Evolutionary conservation across 2,113 vertebrate species (phyloP), one percentile per base, ranked within the genome.

Genomic region (Lepisosteus osseus): DNA sequence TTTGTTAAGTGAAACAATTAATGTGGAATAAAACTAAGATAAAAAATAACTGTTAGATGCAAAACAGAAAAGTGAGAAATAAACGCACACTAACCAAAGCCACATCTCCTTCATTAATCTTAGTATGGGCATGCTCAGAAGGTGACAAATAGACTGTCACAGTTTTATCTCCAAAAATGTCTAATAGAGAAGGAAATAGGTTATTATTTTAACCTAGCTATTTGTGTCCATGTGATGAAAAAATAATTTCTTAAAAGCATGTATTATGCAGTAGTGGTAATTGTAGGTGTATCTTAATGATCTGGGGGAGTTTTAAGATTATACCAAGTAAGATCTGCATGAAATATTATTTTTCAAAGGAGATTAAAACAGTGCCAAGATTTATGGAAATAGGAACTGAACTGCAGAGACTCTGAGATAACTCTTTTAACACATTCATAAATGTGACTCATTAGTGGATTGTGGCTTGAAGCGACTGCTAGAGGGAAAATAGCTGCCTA

Each of bases 351-450:
- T 4, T 57, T 57, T 3, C 57, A 59, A 57, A n/a, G 8, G 9
- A 3, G 56, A 42, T 17, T 40, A 68, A 3, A 13, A n/a, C 64
- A 9, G 17, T 45, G 63, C 41, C 17, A n/a, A 72, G 11, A 72
- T 51, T n/a, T 61, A 47, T 15, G 57, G 5, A 5, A 51, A 51
- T 51, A 61, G 12, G 59, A 63, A 47, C 42, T 45, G 63, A 72
- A 29, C 54, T 72, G 71, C 66, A 54, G 41, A 72, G 40, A 72
- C 54, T 56, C 51, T 11, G 11, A n/a, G 15, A 3, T 17, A 57
- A 61, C 43, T 51, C 12, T 68, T 67, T 67, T 68, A 54, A 73
- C 17, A 73, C 65, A 67, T 68, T 54, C 14, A n/a, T 56, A 54
- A 42, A 51, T 29, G 13, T 40, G 41, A 45, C 7, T 44, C 45